Conservation (phyloP, 2,888 invertebrate genomes). For the Netelia inedita region DNA sequence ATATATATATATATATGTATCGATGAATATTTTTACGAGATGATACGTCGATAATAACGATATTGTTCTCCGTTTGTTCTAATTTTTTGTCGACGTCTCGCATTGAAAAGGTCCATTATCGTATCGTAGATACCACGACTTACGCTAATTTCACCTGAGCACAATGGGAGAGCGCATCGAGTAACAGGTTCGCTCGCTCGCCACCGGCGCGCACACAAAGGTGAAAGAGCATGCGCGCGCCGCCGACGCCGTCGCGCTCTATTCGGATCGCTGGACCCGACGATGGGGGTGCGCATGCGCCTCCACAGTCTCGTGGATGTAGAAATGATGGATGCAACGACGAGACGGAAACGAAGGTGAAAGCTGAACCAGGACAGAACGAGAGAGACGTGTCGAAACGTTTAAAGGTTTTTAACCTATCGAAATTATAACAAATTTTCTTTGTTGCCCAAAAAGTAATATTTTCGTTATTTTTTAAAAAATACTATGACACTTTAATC, state of each 20-base stretch:
- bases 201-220: constrained; percentile 24
- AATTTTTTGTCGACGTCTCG: constrained; percentile 23
- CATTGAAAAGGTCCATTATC: not conserved
- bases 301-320: not conserved
- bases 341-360: constrained; percentile 45
- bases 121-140: constrained; percentile 16
- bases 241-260: not conserved
- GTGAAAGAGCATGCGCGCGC: constrained; percentile 36
- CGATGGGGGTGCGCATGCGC: not conserved
- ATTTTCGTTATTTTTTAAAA: too few species aligned
- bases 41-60: constrained; percentile 49
- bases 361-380: constrained; percentile 5
- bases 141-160: constrained; percentile 51
- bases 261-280: constrained; percentile 10
- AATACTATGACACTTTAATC: too few species aligned
- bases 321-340: constrained; percentile 30
- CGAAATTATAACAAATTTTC: too few species aligned
- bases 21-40: constrained; percentile 45
- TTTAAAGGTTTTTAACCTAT: too few species aligned
- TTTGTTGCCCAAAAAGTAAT: too few species aligned
- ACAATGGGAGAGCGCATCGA: constrained; percentile 48
- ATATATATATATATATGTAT: constrained; percentile 8
- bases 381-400: not conserved
- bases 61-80: constrained; percentile 40
- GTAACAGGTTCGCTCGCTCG: constrained; percentile 49